These are phyloP conservation scores for Philopedon plagiatum DNA, from an alignment of 2,888 invertebrate species.

Conservation along the genomic window DNA sequence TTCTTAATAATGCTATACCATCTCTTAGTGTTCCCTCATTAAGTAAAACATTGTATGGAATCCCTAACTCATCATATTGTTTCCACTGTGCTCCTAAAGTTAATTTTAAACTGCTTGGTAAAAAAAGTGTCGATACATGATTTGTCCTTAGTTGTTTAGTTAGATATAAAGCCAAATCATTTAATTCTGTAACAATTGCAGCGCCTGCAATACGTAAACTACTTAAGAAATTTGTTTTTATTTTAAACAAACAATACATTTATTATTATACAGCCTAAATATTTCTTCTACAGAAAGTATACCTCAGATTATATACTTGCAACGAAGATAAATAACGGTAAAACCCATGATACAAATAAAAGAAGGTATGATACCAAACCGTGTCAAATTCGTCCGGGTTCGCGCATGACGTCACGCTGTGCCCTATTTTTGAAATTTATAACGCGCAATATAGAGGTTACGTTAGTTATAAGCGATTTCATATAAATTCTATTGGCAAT, in stretches of 20 bases:
- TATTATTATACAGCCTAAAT: too few relatives aligned
- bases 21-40: conserved; percentile 77
- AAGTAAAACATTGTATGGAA: conserved; percentile 82
- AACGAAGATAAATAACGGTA: too few relatives aligned
- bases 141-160: conserved; percentile 70
- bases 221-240: neutral
- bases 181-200: conserved; percentile 66
- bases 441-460: too few relatives aligned
- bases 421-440: too few relatives aligned
- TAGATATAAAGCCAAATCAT: conserved; percentile 72
- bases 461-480: too few relatives aligned
- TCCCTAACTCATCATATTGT: conserved; percentile 75
- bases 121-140: conserved; percentile 66
- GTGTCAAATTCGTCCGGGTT: too few relatives aligned
- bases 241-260: neutral
- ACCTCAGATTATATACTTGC: too few relatives aligned
- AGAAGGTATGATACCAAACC: too few relatives aligned
- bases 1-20: conserved; percentile 79
- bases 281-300: too few relatives aligned
- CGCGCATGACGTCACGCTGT: too few relatives aligned
- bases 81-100: conserved; percentile 67
- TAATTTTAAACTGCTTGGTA: conserved; percentile 63
- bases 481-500: too few relatives aligned
- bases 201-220: conserved; percentile 52
- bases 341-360: too few relatives aligned